These are phyloP conservation scores for Scaptomyza graminum DNA, from an alignment of 1,140 invertebrate species.

Conservation along the genomic window DNA sequence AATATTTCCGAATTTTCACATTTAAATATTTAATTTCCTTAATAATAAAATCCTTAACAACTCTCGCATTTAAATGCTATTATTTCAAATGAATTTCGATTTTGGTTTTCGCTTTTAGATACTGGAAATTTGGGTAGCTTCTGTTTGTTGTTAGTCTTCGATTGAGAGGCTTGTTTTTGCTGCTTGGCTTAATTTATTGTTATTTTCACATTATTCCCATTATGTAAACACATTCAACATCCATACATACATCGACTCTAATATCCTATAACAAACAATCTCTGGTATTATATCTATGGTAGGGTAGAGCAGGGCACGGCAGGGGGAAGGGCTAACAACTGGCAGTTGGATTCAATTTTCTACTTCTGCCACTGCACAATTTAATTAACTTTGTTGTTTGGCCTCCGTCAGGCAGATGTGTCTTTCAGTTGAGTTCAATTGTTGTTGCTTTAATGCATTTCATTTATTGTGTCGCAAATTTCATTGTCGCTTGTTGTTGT, in stretches of 20 bases:
- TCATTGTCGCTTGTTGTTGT: conserved; percentile 52
- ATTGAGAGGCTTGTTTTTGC: conserved; percentile 30
- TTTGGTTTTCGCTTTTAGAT: conserved; percentile 21
- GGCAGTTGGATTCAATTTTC: conserved; percentile 65
- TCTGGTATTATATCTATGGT: conserved; percentile 14
- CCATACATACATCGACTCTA: too few species aligned
- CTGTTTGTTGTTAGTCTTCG: conserved; percentile 25
- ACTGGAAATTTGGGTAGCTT: background rate
- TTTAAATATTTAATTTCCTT: too few species aligned
- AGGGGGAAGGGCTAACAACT: conserved; percentile 16
- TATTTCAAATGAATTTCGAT: conserved; percentile 30
- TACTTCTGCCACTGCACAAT: conserved; percentile 55
- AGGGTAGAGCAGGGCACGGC: too few species aligned
- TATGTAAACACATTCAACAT: conserved; percentile 64
- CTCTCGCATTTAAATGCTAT: conserved; percentile 21
- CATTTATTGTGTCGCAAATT: conserved; percentile 43
- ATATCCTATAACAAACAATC: conserved; percentile 5
- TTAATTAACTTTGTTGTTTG: conserved; percentile 73
- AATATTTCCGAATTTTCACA: too few species aligned
- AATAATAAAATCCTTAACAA: background rate
- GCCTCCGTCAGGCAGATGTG: conserved; percentile 45
- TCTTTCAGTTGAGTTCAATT: conserved; percentile 40
- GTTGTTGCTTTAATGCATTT: conserved; percentile 29
- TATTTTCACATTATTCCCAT: conserved; percentile 70
- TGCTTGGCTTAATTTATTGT: conserved; percentile 69